Percentiles rank a stretch among this genome's conserved stretches.
phyloP scores from a whole-genome alignment of 2,888 invertebrate genomes.

The Chironomus riparius region DNA sequence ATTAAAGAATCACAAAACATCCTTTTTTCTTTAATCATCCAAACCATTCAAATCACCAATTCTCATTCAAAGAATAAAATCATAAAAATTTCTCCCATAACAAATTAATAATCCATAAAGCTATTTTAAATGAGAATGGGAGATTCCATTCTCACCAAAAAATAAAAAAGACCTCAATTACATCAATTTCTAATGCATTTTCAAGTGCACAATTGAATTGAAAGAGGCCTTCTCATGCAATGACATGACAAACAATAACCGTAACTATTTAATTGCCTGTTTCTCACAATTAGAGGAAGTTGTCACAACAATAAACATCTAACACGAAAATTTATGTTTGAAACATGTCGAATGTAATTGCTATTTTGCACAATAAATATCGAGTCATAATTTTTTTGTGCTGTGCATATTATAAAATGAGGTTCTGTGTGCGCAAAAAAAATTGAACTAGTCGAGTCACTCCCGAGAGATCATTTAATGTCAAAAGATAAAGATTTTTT shows the following conservation, averaged over 20 bases:
- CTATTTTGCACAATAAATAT: slow-evolving; percentile 24
- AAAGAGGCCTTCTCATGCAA: not conserved
- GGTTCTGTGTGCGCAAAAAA: slow-evolving; percentile 15
- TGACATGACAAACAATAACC: slow-evolving; percentile 11
- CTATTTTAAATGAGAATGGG: no score
- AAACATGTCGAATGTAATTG: slow-evolving; percentile 26
- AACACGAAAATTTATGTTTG: slow-evolving; percentile 15
- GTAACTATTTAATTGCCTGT: slow-evolving; percentile 22
- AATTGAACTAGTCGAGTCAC: not conserved
- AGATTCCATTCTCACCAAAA: no score
- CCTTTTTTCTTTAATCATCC: no score
- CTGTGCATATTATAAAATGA: not conserved
- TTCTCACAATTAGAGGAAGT: slow-evolving; percentile 25
- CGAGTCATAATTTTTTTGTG: not conserved
- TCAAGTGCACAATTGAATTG: not conserved
- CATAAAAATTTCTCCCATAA: no score
- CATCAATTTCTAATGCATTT: not conserved
- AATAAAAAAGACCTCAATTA: not conserved
- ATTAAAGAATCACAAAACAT: no score
- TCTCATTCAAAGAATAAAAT: no score
- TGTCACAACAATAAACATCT: slow-evolving; percentile 20
- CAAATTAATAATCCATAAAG: no score
- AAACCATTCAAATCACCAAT: no score
- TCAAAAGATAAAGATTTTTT: not conserved
- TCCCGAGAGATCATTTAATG: not conserved